Evolutionary conservation across 35 echinoderm and acorn worm species (phyloP).

Genomic region (Eucidaris tribuloides): DNA sequence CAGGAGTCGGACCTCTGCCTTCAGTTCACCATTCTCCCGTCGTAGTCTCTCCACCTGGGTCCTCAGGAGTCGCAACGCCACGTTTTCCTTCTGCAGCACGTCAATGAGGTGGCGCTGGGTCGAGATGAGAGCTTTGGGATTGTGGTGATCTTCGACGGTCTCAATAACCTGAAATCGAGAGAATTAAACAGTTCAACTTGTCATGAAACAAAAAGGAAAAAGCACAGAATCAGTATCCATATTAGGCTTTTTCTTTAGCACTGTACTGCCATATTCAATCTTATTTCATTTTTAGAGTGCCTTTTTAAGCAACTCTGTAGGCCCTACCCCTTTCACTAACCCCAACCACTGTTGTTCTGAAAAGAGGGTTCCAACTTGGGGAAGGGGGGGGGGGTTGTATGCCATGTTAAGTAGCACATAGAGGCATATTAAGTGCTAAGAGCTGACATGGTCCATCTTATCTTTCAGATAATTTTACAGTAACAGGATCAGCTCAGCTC

Average conservation of each 20-base stretch:
- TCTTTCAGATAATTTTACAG: too few species aligned
- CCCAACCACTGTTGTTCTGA: neutral
- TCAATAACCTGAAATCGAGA: conserved; percentile 41
- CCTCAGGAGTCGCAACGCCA: conserved; percentile 58
- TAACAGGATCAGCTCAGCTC: too few species aligned
- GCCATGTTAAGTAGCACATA: too few species aligned
- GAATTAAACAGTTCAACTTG: neutral
- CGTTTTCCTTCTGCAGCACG: conserved; percentile 64
- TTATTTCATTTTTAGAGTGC: neutral
- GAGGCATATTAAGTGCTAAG: too few species aligned
- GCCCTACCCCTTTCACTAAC: neutral
- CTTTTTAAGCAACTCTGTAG: neutral
- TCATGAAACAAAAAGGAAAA: neutral
- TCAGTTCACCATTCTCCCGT: conserved; percentile 64
- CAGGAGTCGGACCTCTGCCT: conserved; percentile 28
- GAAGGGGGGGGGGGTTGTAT: too few species aligned
- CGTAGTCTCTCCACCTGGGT: conserved; percentile 62
- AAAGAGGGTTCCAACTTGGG: too few species aligned
- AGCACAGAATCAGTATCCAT: neutral
- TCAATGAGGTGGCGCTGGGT: conserved; percentile 77
- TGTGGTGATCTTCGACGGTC: conserved; percentile 27
- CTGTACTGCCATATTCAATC: neutral
- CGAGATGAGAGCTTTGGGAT: conserved; percentile 37
- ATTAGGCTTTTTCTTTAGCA: neutral
- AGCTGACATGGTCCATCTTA: too few species aligned